Conservation (phyloP, 2,888 invertebrate species). For the Drosophila pseudotalamancana region DNA sequence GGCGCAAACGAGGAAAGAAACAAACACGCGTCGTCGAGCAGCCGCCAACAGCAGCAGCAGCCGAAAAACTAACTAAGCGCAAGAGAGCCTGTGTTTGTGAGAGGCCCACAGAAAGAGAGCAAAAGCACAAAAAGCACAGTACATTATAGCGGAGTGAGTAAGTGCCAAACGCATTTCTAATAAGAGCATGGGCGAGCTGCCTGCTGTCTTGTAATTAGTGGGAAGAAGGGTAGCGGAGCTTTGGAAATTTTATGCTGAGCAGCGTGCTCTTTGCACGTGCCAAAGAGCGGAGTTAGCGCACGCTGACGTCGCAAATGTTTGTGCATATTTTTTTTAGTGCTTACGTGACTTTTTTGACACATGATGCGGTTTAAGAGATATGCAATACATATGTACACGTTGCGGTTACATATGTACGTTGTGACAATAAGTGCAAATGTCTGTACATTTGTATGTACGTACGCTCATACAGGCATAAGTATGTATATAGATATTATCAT, state of each 20-base stretch:
- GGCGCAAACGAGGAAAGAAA: constrained; percentile 77
- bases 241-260: constrained; percentile 20
- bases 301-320: constrained; percentile 49
- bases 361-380: constrained; percentile 16
- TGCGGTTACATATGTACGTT: neutral
- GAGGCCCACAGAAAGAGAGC: constrained; percentile 21
- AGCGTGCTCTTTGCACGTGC: constrained; percentile 44
- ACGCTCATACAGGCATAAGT: neutral
- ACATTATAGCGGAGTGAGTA: neutral
- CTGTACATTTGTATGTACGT: no score
- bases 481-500: neutral
- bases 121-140: constrained; percentile 25
- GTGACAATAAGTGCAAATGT: neutral
- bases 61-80: constrained; percentile 57
- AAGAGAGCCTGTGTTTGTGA: constrained; percentile 27
- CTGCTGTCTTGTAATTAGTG: constrained; percentile 30
- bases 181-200: constrained; percentile 23
- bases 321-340: constrained; percentile 52
- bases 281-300: constrained; percentile 36
- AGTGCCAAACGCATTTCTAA: constrained; percentile 52
- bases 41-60: constrained; percentile 43
- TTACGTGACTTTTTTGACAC: constrained; percentile 55
- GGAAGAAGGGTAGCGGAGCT: constrained; percentile 1
- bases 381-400: neutral
- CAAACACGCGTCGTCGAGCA: constrained; percentile 62